Evolutionary conservation across 1,140 invertebrate genomes (phyloP), one percentile per base, ranked within the genome.

Genomic region (Steinernema feltiae): DNA sequence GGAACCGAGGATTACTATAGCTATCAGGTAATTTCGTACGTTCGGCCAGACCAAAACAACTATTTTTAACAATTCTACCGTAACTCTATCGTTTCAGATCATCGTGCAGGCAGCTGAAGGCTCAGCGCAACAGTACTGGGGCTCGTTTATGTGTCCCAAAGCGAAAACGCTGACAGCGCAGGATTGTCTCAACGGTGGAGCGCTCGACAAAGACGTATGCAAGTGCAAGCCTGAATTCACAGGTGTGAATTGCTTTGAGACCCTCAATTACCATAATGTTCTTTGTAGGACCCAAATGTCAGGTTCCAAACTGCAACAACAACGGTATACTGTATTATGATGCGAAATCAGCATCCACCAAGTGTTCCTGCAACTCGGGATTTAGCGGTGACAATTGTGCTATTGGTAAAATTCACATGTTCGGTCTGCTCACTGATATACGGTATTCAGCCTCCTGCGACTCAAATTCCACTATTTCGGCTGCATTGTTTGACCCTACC

Each of bases 221-320:
- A 27, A 63, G 15, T 63, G 53, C 53, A 15, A 15, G 24, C 53
- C 53, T n/a, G 53, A 63, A 63, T 63, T 17, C 24, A 27, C 15
- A n/a, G 53, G 53, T 27, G 24, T 63, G 53, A n/a, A n/a, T n/a
- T n/a, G 7, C 15, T 27, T 63, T n/a, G n/a, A n/a, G n/a, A n/a
- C n/a, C n/a, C n/a, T n/a, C n/a, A n/a, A n/a, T n/a, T n/a, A n/a
- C n/a, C n/a, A 15, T n/a, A 17, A 3, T 63, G 53, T 7, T 3
- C 15, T n/a, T n/a, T 21, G 7, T 3, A 63, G n/a, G n/a, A 63
- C 24, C 15, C 7, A 7, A 15, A 63, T n/a, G 7, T 63, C 24
- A 63, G 53, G 53, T 63, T 27, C 53, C 53, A 3, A 63, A 63
- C 53, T 63, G 53, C 53, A 63, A 63, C 53, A 21, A 27, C 53